Percentiles rank a stretch among this genome's conserved stretches.
These are phyloP conservation scores for Ondatra zibethicus DNA, from an alignment of 2,113 vertebrate genomes.

Conservation along the genomic window DNA sequence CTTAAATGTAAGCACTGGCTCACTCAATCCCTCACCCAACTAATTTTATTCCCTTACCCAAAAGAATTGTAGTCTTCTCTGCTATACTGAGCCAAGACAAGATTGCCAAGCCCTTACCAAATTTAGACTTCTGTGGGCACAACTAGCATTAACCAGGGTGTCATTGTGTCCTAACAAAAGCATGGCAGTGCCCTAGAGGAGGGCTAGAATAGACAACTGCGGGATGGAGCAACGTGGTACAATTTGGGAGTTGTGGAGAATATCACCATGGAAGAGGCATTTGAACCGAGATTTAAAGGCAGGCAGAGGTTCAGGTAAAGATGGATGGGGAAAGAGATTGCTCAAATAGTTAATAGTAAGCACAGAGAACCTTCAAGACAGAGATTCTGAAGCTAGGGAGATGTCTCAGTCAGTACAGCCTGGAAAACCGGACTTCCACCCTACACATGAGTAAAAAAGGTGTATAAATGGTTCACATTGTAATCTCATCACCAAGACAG, in stretches of 20 bases:
- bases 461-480: neutral
- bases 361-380: neutral
- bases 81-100: neutral
- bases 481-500: neutral
- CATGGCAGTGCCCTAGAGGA: neutral
- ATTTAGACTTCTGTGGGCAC: neutral
- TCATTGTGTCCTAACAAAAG: neutral
- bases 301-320: neutral
- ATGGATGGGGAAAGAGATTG: neutral
- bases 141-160: neutral
- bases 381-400: neutral
- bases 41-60: slow-evolving; percentile 54
- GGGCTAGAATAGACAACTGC: neutral
- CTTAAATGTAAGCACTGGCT: slow-evolving; percentile 13
- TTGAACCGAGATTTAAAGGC: neutral
- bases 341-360: neutral
- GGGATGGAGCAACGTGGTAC: neutral
- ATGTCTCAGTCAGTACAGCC: neutral
- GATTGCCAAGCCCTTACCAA: neutral
- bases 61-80: neutral
- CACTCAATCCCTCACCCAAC: slow-evolving; percentile 5
- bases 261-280: neutral
- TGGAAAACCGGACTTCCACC: neutral
- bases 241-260: neutral
- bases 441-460: accelerated